Evolutionary conservation across 2,113 vertebrate genomes (phyloP).

Genomic region (Cygnus atratus): DNA sequence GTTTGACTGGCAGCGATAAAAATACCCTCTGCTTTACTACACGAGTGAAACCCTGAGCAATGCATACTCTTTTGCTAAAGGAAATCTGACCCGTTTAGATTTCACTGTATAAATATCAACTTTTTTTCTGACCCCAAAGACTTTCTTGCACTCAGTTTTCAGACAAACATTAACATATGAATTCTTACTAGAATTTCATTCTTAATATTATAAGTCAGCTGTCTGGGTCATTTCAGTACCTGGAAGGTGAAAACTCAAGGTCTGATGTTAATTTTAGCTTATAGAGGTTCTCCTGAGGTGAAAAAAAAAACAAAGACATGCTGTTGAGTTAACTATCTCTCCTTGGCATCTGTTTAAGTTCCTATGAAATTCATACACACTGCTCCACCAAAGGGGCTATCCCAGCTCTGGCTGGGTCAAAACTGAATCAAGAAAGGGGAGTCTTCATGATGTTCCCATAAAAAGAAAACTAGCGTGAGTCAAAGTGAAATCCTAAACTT

Average conservation of each 20-base stretch:
- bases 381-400: neutral
- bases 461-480: slow-evolving; percentile 16
- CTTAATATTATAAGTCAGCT: neutral
- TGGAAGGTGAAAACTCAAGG: neutral
- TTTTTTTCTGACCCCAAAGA: neutral
- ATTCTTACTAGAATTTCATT: neutral
- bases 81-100: neutral
- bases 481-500: slow-evolving; percentile 56
- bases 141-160: neutral
- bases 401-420: neutral
- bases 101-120: neutral
- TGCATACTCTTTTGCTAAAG: neutral
- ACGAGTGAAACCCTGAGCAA: neutral
- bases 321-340: neutral
- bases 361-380: neutral
- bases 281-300: neutral
- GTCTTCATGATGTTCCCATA: neutral
- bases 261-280: neutral
- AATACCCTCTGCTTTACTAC: neutral
- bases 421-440: slow-evolving; percentile 24
- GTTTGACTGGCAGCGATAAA: slow-evolving; percentile 18
- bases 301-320: neutral
- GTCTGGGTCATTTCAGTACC: neutral
- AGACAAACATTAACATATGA: neutral
- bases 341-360: neutral